Conservation (phyloP, 2,113 vertebrate species). For the Urocitellus parryii region DNA sequence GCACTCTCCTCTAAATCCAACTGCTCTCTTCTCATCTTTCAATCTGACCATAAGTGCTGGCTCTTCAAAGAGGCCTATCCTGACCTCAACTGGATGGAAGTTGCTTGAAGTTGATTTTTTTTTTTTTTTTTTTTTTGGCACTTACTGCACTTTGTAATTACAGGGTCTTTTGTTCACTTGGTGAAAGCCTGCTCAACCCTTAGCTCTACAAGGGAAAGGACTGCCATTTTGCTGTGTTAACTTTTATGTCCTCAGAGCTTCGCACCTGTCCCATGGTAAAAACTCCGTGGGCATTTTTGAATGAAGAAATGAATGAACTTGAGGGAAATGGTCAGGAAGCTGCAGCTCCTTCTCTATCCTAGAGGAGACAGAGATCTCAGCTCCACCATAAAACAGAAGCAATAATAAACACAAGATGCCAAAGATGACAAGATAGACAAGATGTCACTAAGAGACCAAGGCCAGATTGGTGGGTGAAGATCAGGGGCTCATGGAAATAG, state of each 20-base stretch:
- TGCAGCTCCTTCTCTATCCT: not conserved
- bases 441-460: not conserved
- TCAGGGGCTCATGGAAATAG: not conserved
- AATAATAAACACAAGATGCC: not conserved
- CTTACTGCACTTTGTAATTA: constrained; percentile 18
- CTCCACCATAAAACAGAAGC: not conserved
- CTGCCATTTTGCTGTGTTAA: not conserved
- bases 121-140: not conserved
- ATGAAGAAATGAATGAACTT: not conserved
- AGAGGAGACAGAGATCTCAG: not conserved
- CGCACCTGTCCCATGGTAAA: not conserved
- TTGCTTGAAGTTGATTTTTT: not conserved
- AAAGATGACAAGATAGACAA: not conserved
- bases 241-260: not conserved
- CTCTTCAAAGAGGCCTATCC: not conserved
- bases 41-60: not conserved
- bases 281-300: not conserved
- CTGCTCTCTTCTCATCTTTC: not conserved
- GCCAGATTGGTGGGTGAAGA: not conserved
- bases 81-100: not conserved
- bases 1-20: not conserved
- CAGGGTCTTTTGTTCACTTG: not conserved
- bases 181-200: constrained; percentile 2
- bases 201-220: not conserved
- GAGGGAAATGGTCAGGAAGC: constrained; percentile 13